Evolutionary conservation across 30 jellyfish, hydroid and myxozoan species (phyloP).

Genomic region (Aurelia sp.): DNA sequence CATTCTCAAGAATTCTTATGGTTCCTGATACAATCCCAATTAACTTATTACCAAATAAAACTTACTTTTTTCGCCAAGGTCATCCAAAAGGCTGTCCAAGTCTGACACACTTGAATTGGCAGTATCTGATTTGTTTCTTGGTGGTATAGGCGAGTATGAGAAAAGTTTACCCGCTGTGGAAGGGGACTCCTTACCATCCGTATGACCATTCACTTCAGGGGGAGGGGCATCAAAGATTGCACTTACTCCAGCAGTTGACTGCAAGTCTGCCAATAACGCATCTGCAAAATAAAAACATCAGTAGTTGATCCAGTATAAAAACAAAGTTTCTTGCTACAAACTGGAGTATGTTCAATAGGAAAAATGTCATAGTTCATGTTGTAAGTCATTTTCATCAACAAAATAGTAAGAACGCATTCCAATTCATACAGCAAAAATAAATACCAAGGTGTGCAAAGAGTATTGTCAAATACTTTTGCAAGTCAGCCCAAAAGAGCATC

Average conservation of each 20-base stretch:
- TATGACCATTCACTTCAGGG: slow-evolving; percentile 50
- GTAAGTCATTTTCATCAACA: too few relatives aligned
- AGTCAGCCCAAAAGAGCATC: too few relatives aligned
- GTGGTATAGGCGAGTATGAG: slow-evolving; percentile 63
- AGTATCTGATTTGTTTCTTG: slow-evolving; percentile 33
- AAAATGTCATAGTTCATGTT: too few relatives aligned
- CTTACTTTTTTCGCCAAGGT: slow-evolving; percentile 66
- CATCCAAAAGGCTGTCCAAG: slow-evolving; percentile 81
- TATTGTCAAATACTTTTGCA: too few relatives aligned
- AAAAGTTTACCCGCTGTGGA: slow-evolving; percentile 62
- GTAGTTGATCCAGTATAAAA: background rate
- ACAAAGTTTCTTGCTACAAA: background rate
- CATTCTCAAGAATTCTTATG: too few relatives aligned
- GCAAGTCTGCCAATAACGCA: slow-evolving; percentile 97
- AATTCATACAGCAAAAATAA: too few relatives aligned
- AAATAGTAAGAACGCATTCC: too few relatives aligned
- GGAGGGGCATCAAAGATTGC: slow-evolving; percentile 9
- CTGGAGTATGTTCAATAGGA: too few relatives aligned
- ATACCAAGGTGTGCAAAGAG: too few relatives aligned
- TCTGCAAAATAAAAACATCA: slow-evolving; percentile 34
- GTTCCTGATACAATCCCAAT: too few relatives aligned
- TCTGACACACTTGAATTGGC: slow-evolving; percentile 65
- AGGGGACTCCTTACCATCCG: slow-evolving; percentile 2
- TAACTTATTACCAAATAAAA: too few relatives aligned
- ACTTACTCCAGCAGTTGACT: slow-evolving; percentile 53